Evolutionary conservation across 2,113 vertebrate species (phyloP), one percentile per base, ranked within the genome.

Genomic region (Chaenocephalus aceratus): DNA sequence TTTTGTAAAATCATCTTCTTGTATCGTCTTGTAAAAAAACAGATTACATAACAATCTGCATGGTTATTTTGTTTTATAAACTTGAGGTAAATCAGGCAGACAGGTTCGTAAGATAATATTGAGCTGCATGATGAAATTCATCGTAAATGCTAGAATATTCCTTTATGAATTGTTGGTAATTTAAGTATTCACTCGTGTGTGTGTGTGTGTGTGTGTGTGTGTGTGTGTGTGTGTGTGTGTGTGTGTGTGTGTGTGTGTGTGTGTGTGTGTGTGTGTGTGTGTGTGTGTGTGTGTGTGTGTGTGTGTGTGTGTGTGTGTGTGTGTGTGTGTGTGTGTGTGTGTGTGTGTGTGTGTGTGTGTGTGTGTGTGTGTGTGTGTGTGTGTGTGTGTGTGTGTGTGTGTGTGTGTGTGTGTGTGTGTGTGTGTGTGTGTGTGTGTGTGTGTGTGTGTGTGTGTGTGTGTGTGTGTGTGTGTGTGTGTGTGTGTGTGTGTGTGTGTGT

Each of bases 401-500:
- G 34, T 36, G 34, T 36, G 34, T 36, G 34, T 36, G 34, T 36
- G 34, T 36, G 34, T 36, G 34, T 36, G 34, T 36, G 34, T 36
- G 57, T 58, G 12, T 46, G 41, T 63, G n/a, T 56, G 54, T 56
- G 54, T 56, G 54, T 53, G 51, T 53, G 51, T 53, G 51, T 77
- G 18, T 41, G 48, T 41, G 6, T 51, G 59, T 63, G 58, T 63
- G 49, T 72, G 56, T 74, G 71, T 72, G 56, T 60, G 57, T 59
- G 18, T 59, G 36, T 61, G 41, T 72, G 44, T 72, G 45, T 72
- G 72, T 65, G 60, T 70, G 41, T 72, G 21, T 48, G 64, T 74
- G 30, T 64, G 45, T 76, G 61, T 68, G 36, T 64, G 21, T 60
- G 65, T 54, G 63, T 87, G 48, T 54, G 26, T 77, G 65, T 74